Evolutionary conservation across 2,797 vertebrate species (phyloP).

Genomic region (Enteromius argenteus): DNA sequence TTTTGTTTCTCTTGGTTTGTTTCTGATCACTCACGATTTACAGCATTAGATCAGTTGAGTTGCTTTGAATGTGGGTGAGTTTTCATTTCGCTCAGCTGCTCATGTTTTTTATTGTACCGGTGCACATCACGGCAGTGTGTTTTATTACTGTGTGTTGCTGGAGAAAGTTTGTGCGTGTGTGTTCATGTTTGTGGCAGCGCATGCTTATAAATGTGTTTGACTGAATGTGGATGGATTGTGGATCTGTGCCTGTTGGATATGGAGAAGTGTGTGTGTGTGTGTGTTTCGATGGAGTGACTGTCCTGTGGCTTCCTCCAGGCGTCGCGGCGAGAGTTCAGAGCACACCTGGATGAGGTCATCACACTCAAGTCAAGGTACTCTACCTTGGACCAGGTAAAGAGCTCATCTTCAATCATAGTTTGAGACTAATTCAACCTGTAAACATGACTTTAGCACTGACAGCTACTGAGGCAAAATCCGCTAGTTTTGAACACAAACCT

Average conservation of each 20-base stretch:
- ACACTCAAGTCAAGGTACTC: slow-evolving; percentile 72
- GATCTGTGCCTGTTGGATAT: slow-evolving; percentile 27
- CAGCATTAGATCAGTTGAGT: neutral
- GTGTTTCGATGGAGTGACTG: slow-evolving; percentile 59
- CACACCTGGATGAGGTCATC: slow-evolving; percentile 71
- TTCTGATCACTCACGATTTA: neutral
- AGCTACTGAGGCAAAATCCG: too few species aligned
- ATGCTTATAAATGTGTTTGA: slow-evolving; percentile 29
- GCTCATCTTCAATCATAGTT: slow-evolving; percentile 39
- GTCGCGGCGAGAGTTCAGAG: slow-evolving; percentile 69
- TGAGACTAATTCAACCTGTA: neutral
- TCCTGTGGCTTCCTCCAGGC: slow-evolving; percentile 70
- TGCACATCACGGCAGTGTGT: slow-evolving; percentile 19
- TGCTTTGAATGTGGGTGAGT: neutral
- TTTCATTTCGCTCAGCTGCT: slow-evolving; percentile 10
- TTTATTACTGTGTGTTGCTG: slow-evolving; percentile 20
- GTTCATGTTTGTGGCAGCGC: slow-evolving; percentile 20
- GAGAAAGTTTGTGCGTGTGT: neutral
- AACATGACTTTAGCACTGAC: neutral
- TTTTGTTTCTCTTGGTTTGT: neutral
- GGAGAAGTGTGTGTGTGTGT: slow-evolving; percentile 26
- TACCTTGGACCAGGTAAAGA: slow-evolving; percentile 72
- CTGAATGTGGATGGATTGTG: slow-evolving; percentile 33
- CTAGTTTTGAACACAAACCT: neutral
- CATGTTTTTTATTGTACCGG: neutral